Base-by-base conservation (phyloP, 2,113 vertebrate genomes). In the Burhinus oedicnemus region DNA sequence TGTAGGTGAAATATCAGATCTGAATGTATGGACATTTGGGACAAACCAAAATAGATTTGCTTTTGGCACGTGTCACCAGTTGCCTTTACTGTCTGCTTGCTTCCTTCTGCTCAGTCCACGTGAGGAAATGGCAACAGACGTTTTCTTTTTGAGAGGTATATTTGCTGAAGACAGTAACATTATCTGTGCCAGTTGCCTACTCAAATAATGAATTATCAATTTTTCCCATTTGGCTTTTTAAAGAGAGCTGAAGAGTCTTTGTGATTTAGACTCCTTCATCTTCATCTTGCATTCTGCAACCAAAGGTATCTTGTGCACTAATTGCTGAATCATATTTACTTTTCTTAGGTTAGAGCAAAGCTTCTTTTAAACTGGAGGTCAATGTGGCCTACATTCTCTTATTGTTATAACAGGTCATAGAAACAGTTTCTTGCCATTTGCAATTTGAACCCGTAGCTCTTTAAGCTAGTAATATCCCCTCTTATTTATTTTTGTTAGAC, bases 401-500 rank as follows among this genome's bases (percentile, higher is more conserved):
- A 18, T 71, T 93, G 32, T 81, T 83, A 3, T 49, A 96, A 70
- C 17, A n/a, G 51, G 47, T 93, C 71, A 75, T 8, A 52, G 94
- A 83, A 94, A 88, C 38, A 44, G 40, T 78, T 80, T 91, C 65
- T 83, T 96, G 32, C 62, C 36, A 20, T 65, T 89, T 96, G 86
- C 54, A 95, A 76, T 96, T 85, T 87, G 66, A 96, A 93, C 54
- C 20, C 6, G 3, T 62, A 81, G 26, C 40, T 86, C 60, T 83
- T 80, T 84, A 94, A 91, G 55, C 69, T 90, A 8, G 45, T 72
- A 70, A 62, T 87, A 40, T 88, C 78, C 79, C 81, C 49, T 49
- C 21, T 34, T 60, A 40, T 69, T 93, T 97, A 75, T 70, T 89
- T 97, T 93, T 88, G 54, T 75, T 93, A 76, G 84, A 71, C 52